These are phyloP conservation scores for Halichoeres trimaculatus DNA, from an alignment of 2,113 vertebrate genomes.

Conservation along the genomic window DNA sequence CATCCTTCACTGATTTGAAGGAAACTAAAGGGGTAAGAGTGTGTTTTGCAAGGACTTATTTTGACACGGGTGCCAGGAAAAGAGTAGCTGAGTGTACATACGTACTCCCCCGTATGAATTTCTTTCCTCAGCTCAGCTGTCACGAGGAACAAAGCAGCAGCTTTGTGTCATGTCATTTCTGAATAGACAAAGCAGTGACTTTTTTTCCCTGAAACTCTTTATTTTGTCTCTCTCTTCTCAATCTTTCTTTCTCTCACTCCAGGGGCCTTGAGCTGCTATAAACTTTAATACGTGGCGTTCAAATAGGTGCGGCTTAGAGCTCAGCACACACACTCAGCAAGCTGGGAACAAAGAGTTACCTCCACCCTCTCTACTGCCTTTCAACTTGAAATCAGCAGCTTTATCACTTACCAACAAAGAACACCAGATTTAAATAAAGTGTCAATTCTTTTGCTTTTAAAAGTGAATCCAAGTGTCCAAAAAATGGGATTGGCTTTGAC, in stretches of 20 bases:
- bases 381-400: slow-evolving; percentile 72
- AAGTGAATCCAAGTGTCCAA: slow-evolving; percentile 6
- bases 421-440: slow-evolving; percentile 53
- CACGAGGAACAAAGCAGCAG: slow-evolving; percentile 77
- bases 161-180: slow-evolving; percentile 80
- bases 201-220: slow-evolving; percentile 52
- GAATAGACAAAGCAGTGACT: slow-evolving; percentile 76
- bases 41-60: slow-evolving; percentile 55
- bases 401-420: slow-evolving; percentile 62
- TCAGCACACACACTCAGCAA: slow-evolving; percentile 66
- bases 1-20: slow-evolving; percentile 36
- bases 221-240: slow-evolving; percentile 31
- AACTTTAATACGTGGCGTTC: slow-evolving; percentile 77
- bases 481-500: not conserved
- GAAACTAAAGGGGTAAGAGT: slow-evolving; percentile 34
- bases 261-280: slow-evolving; percentile 72
- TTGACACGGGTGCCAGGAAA: slow-evolving; percentile 65
- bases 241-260: slow-evolving; percentile 54
- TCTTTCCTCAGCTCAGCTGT: slow-evolving; percentile 71
- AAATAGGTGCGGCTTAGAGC: slow-evolving; percentile 75
- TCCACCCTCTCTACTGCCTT: slow-evolving; percentile 70
- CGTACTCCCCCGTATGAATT: slow-evolving; percentile 31
- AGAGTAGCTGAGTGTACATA: slow-evolving; percentile 57
- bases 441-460: slow-evolving; percentile 28
- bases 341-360: slow-evolving; percentile 76